Evolutionary conservation across 2,797 vertebrate genomes (phyloP).

Genomic region (Enteromius anoplus): DNA sequence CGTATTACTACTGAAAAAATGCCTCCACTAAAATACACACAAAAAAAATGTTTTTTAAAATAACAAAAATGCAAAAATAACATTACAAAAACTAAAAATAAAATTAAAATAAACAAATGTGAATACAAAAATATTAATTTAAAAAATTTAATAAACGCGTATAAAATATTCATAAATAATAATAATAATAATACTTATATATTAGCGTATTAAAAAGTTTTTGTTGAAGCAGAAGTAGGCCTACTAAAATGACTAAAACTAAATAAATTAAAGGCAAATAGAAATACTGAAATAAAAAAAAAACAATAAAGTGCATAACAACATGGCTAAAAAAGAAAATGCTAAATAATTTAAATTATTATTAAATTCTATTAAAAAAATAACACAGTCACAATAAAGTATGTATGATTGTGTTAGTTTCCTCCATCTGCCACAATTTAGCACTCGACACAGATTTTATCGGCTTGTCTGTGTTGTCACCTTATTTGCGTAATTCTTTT

Average conservation of each 20-base stretch:
- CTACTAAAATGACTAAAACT: background rate
- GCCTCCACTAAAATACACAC: too few relatives aligned
- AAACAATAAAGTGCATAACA: background rate
- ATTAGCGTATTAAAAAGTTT: background rate
- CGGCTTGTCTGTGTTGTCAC: background rate
- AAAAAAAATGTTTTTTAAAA: too few relatives aligned
- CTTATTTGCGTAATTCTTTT: conserved; percentile 3
- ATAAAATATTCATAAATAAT: background rate
- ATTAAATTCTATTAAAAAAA: background rate
- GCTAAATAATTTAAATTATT: background rate
- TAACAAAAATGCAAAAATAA: too few relatives aligned
- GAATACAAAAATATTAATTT: background rate
- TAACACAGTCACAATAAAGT: background rate
- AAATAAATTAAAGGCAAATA: background rate
- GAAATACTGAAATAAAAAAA: background rate
- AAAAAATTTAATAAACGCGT: background rate
- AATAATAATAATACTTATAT: background rate
- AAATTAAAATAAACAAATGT: too few relatives aligned
- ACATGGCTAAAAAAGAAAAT: background rate
- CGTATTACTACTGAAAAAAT: too few relatives aligned
- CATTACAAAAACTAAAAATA: too few relatives aligned
- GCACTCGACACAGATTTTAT: background rate
- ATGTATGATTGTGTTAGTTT: background rate
- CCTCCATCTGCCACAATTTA: background rate
- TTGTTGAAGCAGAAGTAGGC: background rate